Percentiles rank a stretch among this genome's conserved stretches.
Conservation (phyloP, 2,888 invertebrate species). For the Allolobophora icterica region DNA sequence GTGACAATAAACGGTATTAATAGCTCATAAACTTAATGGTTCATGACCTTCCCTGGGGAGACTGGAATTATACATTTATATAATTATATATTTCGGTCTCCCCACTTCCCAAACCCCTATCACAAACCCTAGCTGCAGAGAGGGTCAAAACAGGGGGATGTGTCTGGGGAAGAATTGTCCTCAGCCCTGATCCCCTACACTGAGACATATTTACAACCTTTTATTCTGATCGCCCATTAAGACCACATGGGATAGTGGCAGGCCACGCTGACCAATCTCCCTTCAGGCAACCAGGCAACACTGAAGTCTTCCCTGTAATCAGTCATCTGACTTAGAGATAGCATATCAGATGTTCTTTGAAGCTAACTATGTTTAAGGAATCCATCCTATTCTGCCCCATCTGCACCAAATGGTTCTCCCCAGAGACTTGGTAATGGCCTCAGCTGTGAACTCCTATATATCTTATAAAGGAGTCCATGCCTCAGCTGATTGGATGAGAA, state of each 20-base stretch:
- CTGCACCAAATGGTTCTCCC: background rate
- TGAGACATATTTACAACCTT: background rate
- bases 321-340: conserved; percentile 9
- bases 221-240: background rate
- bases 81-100: too few relatives aligned
- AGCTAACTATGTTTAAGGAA: background rate
- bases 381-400: background rate
- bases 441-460: too few relatives aligned
- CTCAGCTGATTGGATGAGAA: background rate
- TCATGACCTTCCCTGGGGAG: background rate
- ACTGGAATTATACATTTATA: too few relatives aligned
- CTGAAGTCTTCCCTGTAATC: background rate
- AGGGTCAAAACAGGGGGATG: background rate
- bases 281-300: background rate
- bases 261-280: background rate
- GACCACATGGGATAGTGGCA: background rate
- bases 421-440: background rate
- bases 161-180: background rate
- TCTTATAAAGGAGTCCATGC: too few relatives aligned
- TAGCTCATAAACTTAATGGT: conserved; percentile 17
- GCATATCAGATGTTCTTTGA: conserved; percentile 17
- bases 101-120: too few relatives aligned
- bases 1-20: background rate
- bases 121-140: background rate
- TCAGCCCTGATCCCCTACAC: background rate